A percentile compares a stretch with the other conserved stretches of the same genome.
phyloP scores from a whole-genome alignment of 2,113 vertebrate genomes.

The Sylvilagus bachmani region DNA sequence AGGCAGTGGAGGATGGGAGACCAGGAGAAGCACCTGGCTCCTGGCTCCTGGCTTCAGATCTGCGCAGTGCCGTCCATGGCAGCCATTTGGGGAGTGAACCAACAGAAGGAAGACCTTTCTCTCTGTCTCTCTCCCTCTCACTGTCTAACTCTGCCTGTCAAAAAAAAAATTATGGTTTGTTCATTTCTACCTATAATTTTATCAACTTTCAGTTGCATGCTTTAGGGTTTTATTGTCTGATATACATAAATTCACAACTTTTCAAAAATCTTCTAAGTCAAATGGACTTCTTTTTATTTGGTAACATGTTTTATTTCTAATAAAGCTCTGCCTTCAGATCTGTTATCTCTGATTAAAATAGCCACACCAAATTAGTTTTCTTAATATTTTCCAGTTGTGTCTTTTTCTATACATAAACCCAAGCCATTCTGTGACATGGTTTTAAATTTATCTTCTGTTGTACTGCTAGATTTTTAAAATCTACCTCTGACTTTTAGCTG shows the following conservation, averaged over 20 bases:
- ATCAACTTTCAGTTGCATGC: background rate
- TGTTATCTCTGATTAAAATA: background rate
- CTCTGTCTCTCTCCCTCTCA: too few relatives aligned
- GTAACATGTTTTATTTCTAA: background rate
- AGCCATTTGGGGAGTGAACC: too few relatives aligned
- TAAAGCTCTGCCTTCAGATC: background rate
- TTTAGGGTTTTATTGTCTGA: background rate
- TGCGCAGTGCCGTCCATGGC: too few relatives aligned
- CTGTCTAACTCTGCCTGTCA: too few relatives aligned
- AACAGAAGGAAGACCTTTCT: too few relatives aligned
- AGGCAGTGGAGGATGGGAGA: too few relatives aligned
- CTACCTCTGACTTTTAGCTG: background rate
- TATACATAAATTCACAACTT: background rate
- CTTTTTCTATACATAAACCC: background rate
- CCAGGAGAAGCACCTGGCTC: too few relatives aligned
- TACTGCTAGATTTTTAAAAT: background rate
- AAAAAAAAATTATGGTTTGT: background rate
- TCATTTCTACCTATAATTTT: background rate
- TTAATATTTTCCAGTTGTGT: background rate
- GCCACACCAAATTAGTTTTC: background rate
- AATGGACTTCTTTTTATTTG: background rate
- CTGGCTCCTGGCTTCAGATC: too few relatives aligned
- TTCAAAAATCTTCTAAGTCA: background rate
- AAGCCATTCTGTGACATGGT: background rate
- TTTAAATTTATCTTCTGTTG: background rate